Evolutionary conservation across 1,140 invertebrate species (phyloP).

Genomic region (Papilio xuthus): DNA sequence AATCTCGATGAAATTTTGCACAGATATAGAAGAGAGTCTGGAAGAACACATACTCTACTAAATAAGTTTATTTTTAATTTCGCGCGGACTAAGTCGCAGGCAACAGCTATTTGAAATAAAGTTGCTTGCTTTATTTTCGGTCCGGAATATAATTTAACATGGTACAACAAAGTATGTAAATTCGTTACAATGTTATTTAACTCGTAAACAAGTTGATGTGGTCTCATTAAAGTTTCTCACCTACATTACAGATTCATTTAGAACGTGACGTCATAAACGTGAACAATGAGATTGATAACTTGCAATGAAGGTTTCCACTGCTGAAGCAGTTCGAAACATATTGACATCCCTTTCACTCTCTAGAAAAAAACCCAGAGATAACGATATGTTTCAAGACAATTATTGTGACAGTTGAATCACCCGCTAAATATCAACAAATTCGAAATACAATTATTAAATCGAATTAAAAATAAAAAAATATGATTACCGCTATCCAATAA

Average conservation of each 20-base stretch:
- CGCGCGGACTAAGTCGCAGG: too few relatives aligned
- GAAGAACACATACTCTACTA: too few relatives aligned
- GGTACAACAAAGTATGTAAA: constrained; percentile 4
- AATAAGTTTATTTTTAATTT: too few relatives aligned
- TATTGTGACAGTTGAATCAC: too few relatives aligned
- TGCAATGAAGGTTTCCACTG: neutral
- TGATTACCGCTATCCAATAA: too few relatives aligned
- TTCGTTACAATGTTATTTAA: constrained; percentile 16
- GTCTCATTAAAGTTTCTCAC: constrained; percentile 12
- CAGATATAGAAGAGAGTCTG: too few relatives aligned
- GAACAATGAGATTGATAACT: neutral
- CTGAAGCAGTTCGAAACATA: neutral
- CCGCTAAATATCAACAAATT: too few relatives aligned
- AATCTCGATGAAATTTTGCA: too few relatives aligned
- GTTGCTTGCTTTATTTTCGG: neutral
- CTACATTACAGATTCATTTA: neutral
- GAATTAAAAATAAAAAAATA: too few relatives aligned
- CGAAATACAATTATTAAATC: too few relatives aligned
- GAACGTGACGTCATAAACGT: constrained; percentile 13
- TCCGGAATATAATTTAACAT: neutral
- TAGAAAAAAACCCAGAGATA: too few relatives aligned
- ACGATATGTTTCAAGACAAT: too few relatives aligned
- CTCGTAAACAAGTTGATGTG: constrained; percentile 10
- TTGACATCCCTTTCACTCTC: neutral
- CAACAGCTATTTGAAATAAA: neutral